phyloP scores from a whole-genome alignment of 2,888 invertebrate genomes.

The Mimas tiliae region DNA sequence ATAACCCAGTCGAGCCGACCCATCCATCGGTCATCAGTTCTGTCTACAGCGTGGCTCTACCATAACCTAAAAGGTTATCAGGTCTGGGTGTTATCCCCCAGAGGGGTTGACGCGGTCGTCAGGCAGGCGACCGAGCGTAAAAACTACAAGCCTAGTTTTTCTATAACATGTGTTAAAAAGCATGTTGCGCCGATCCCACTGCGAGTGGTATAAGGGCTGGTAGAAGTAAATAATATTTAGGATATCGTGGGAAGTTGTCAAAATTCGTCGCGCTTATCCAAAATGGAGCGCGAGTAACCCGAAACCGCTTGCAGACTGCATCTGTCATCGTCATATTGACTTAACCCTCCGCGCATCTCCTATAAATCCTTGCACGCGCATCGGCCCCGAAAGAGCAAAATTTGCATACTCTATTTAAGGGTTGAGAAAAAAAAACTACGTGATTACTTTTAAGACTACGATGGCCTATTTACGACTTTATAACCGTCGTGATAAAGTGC shows the following conservation, averaged over 20 bases:
- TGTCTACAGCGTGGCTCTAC: no score
- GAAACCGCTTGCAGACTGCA: constrained; percentile 70
- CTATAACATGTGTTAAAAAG: no score
- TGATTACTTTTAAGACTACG: not conserved
- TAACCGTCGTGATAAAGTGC: constrained; percentile 23
- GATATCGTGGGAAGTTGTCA: constrained; percentile 29
- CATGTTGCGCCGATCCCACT: no score
- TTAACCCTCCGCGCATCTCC: constrained; percentile 57
- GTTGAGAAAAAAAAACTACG: constrained; percentile 58
- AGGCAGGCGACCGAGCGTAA: no score
- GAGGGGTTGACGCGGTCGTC: no score
- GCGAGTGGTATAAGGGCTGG: no score
- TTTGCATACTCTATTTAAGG: constrained; percentile 80
- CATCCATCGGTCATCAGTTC: no score
- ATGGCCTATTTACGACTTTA: not conserved
- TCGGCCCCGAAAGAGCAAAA: constrained; percentile 49
- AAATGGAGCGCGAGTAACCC: constrained; percentile 49
- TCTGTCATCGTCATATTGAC: constrained; percentile 80
- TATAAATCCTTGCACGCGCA: constrained; percentile 49
- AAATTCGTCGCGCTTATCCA: constrained; percentile 19
- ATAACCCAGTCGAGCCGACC: no score
- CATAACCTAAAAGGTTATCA: no score
- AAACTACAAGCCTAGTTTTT: no score
- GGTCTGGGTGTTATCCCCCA: no score
- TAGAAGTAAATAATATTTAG: not conserved